These are phyloP conservation scores for Pomacea maculata DNA, from an alignment of 1,140 invertebrate species.

Conservation along the genomic window DNA sequence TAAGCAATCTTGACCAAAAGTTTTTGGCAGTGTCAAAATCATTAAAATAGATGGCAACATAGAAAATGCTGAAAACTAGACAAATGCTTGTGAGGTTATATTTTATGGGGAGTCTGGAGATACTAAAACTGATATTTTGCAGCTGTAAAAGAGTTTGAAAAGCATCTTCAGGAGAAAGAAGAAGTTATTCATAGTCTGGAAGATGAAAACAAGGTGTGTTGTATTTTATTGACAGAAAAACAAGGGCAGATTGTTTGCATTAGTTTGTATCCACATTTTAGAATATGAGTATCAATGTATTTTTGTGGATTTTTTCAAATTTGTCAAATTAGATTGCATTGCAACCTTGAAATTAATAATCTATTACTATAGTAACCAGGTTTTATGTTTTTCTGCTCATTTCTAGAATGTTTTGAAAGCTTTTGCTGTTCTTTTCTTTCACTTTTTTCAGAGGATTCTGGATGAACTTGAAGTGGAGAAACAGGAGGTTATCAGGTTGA, in stretches of 20 bases:
- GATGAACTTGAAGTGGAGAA: conserved; percentile 32
- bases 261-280: too few relatives aligned
- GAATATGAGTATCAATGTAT: too few relatives aligned
- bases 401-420: too few relatives aligned
- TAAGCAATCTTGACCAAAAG: neutral
- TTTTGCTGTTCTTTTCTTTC: neutral
- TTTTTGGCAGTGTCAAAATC: neutral
- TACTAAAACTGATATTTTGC: neutral
- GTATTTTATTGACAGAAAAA: too few relatives aligned
- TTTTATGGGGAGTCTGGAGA: neutral
- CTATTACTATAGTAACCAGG: too few relatives aligned
- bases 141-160: conserved; percentile 19
- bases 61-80: neutral
- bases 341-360: too few relatives aligned
- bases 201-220: conserved; percentile 17
- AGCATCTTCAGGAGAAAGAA: conserved; percentile 6
- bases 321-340: too few relatives aligned
- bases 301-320: too few relatives aligned
- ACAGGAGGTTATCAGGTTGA: conserved; percentile 25
- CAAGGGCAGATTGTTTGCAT: too few relatives aligned
- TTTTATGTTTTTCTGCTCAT: too few relatives aligned
- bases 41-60: neutral
- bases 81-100: neutral
- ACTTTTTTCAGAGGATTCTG: conserved; percentile 24
- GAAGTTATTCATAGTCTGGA: neutral